These are phyloP conservation scores for Spinibarbus caldwelli DNA, from an alignment of 2,797 vertebrate species.

Conservation along the genomic window DNA sequence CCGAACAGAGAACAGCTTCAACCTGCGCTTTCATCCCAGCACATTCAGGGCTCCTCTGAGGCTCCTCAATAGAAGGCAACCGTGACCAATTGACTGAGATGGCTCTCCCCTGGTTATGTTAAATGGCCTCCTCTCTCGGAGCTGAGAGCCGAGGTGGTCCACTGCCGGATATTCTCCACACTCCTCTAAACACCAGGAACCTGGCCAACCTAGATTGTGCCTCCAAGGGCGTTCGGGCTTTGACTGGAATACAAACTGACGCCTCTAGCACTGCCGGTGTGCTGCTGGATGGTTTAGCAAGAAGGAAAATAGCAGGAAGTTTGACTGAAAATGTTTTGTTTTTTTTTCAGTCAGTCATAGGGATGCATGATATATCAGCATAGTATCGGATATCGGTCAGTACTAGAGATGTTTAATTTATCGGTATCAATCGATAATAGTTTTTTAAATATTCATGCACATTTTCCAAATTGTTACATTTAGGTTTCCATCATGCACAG, in stretches of 20 bases:
- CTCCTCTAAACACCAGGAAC: background rate
- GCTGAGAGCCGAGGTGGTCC: slow-evolving; percentile 29
- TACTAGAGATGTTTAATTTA: background rate
- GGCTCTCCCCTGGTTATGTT: slow-evolving; percentile 35
- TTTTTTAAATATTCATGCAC: background rate
- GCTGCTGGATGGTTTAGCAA: slow-evolving; percentile 40
- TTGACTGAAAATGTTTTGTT: background rate
- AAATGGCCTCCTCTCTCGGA: slow-evolving; percentile 45
- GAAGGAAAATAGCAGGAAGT: slow-evolving; percentile 26
- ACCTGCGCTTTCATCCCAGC: slow-evolving; percentile 20
- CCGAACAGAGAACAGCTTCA: slow-evolving; percentile 13
- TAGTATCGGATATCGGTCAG: background rate
- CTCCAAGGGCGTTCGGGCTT: slow-evolving; percentile 18
- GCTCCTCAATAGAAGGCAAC: slow-evolving; percentile 35
- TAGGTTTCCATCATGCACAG: background rate
- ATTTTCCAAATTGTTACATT: background rate
- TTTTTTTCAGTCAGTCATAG: background rate
- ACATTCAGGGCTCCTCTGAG: slow-evolving; percentile 24
- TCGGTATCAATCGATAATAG: background rate
- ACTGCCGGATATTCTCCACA: slow-evolving; percentile 41
- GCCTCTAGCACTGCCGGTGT: slow-evolving; percentile 26
- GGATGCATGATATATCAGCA: background rate
- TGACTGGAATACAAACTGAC: slow-evolving; percentile 41
- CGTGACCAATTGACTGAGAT: slow-evolving; percentile 44
- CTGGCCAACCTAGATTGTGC: slow-evolving; percentile 13